These are phyloP conservation scores for Polia nebulosa DNA, from an alignment of 2,888 invertebrate species.

Conservation along the genomic window DNA sequence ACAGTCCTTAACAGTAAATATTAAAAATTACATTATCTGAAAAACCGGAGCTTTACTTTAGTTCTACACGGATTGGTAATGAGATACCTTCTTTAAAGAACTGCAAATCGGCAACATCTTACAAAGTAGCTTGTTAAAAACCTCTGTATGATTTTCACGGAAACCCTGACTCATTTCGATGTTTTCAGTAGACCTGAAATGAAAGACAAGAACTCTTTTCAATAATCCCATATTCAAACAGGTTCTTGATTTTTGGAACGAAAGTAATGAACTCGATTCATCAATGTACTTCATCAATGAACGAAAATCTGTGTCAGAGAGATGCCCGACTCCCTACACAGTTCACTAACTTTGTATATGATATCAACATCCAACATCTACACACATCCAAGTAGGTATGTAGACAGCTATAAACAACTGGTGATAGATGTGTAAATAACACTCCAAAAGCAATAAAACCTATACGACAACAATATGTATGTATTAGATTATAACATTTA, in stretches of 20 bases:
- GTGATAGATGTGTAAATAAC: conserved; percentile 45
- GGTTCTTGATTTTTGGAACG: conserved; percentile 13
- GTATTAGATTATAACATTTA: conserved; percentile 51
- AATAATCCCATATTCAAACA: neutral
- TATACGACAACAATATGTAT: conserved; percentile 26
- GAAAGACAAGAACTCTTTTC: no score
- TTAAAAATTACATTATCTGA: neutral
- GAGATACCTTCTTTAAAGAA: no score
- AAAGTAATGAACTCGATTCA: conserved; percentile 42
- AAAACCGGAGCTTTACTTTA: neutral
- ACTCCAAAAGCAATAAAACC: conserved; percentile 43
- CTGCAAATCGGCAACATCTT: no score
- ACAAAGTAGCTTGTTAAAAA: no score
- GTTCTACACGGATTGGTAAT: neutral
- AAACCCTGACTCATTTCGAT: neutral
- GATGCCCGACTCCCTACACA: conserved; percentile 1
- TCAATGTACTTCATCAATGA: conserved; percentile 23
- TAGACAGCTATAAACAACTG: conserved; percentile 28
- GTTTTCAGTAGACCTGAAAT: neutral
- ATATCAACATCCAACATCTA: conserved; percentile 22
- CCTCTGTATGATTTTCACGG: no score
- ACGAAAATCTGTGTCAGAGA: conserved; percentile 36
- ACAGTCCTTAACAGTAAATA: neutral
- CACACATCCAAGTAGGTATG: conserved; percentile 3
- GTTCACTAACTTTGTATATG: conserved; percentile 24